phyloP scores from a whole-genome alignment of 2,113 vertebrate species.

The Origma solitaria region DNA sequence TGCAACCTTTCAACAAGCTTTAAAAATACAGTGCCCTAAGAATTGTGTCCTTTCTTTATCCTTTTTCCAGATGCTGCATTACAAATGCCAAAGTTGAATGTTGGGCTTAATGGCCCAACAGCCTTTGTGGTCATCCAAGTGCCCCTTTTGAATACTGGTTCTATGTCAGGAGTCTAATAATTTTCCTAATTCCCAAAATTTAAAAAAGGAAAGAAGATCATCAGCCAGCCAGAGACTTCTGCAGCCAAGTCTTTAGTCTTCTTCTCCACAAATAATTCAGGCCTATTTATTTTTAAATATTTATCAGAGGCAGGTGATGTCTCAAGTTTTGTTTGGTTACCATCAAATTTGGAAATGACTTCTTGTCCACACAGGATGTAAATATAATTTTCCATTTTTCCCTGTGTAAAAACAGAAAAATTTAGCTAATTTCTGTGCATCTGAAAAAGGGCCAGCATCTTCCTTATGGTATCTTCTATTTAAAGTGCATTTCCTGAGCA shows the following conservation, averaged over 20 bases:
- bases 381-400: background rate
- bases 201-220: background rate
- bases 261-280: background rate
- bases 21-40: background rate
- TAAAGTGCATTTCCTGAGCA: background rate
- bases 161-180: background rate
- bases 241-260: background rate
- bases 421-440: background rate
- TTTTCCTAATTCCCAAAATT: background rate
- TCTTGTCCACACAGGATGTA: background rate
- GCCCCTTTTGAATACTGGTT: background rate
- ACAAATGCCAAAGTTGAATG: background rate
- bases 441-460: background rate
- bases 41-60: background rate
- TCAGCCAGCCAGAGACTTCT: background rate
- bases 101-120: background rate
- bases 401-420: background rate
- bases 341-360: background rate
- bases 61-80: background rate
- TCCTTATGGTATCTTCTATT: background rate
- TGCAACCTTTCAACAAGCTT: background rate
- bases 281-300: background rate
- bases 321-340: background rate
- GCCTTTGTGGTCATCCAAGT: background rate
- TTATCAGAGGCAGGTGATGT: background rate